Conservation (phyloP, 2,113 vertebrate genomes). For the Cyanoramphus novaezelandiae region DNA sequence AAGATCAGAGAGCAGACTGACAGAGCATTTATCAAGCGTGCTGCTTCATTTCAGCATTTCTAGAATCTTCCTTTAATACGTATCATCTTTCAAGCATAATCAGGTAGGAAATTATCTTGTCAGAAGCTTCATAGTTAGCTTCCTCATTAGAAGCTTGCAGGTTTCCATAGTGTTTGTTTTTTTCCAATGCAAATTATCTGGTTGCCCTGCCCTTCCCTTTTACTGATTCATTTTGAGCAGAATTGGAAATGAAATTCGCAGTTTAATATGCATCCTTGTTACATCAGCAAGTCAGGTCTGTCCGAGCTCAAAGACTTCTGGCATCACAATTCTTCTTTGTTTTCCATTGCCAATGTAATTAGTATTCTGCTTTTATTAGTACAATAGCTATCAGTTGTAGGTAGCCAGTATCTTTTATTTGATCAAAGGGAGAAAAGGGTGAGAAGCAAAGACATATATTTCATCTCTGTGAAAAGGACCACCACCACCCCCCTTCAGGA, state of each 20-base stretch:
- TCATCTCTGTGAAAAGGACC: neutral
- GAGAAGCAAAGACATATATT: neutral
- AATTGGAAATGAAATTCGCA: neutral
- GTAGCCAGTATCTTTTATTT: neutral
- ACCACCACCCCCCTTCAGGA: neutral
- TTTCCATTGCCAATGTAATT: neutral
- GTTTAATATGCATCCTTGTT: neutral
- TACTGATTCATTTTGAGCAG: neutral
- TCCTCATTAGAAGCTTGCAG: neutral
- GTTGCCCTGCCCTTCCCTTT: neutral
- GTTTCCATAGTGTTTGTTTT: neutral
- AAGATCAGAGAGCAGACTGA: slow-evolving; percentile 16
- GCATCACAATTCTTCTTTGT: neutral
- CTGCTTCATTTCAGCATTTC: neutral
- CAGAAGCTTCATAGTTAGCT: neutral
- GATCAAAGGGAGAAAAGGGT: neutral
- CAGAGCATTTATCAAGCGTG: neutral
- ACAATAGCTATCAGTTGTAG: neutral
- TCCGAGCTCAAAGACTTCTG: neutral
- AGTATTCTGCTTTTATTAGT: neutral
- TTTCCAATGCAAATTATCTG: neutral
- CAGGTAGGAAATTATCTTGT: slow-evolving; percentile 18
- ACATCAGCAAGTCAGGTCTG: neutral
- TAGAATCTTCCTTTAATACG: neutral
- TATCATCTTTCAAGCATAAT: slow-evolving; percentile 2